Evolutionary conservation across 2,797 vertebrate species (phyloP).

Genomic region (Numenius phaeopus): DNA sequence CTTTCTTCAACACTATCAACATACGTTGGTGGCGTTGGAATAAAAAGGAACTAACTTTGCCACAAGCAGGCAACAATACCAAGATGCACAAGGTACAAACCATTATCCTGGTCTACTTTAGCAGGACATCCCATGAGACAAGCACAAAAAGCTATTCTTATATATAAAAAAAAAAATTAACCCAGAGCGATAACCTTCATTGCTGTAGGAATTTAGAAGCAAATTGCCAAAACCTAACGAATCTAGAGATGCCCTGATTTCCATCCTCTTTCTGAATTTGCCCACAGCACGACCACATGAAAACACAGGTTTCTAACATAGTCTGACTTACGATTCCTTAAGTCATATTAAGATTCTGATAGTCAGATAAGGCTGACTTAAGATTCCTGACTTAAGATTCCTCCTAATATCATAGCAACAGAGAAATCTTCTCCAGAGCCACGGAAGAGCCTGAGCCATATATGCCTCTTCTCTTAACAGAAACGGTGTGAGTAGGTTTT

Average conservation of each 20-base stretch:
- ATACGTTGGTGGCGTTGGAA: background rate
- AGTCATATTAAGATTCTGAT: no score
- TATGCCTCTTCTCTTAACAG: background rate
- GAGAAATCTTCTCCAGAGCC: background rate
- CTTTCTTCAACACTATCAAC: background rate
- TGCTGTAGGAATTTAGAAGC: background rate
- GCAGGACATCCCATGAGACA: background rate
- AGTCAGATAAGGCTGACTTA: no score
- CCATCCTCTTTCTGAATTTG: background rate
- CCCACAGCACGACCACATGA: background rate
- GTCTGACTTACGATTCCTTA: background rate
- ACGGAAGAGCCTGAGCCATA: background rate
- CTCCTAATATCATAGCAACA: background rate
- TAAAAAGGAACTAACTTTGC: background rate
- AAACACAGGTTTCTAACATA: background rate
- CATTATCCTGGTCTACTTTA: background rate
- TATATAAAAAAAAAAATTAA: background rate
- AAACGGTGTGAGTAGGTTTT: background rate
- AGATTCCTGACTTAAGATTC: no score
- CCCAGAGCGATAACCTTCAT: background rate
- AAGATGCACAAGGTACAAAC: background rate
- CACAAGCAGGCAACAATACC: background rate
- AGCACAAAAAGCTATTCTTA: background rate
- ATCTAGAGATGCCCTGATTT: background rate
- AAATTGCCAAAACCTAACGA: background rate